Conservation (phyloP, 2,888 invertebrate genomes). For the Thysanoteuthis rhombus region DNA sequence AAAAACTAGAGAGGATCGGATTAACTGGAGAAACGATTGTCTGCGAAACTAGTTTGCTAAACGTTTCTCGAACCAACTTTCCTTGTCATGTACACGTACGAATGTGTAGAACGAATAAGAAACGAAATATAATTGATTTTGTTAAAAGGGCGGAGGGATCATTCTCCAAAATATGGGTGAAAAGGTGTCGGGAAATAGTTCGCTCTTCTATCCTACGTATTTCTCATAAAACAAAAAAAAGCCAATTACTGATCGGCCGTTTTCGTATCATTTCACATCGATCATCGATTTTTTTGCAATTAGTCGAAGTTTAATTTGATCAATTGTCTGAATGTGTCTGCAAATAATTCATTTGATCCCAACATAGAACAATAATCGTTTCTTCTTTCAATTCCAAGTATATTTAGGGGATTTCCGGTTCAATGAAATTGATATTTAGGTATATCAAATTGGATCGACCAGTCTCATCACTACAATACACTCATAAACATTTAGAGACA, state of each 20-base stretch:
- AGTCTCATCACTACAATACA: not conserved
- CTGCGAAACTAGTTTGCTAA: too few species aligned
- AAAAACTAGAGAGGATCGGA: too few species aligned
- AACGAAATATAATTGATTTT: too few species aligned
- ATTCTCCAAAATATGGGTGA: not conserved
- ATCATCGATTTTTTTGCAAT: not conserved
- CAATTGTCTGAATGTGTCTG: not conserved
- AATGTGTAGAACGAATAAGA: too few species aligned
- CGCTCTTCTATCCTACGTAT: not conserved
- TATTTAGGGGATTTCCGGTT: not conserved
- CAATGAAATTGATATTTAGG: not conserved
- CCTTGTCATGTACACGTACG: too few species aligned
- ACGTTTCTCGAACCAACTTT: too few species aligned
- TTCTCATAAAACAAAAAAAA: not conserved
- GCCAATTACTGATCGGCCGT: not conserved
- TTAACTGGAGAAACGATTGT: too few species aligned
- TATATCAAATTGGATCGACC: not conserved
- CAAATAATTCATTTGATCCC: not conserved
- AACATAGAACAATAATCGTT: not conserved
- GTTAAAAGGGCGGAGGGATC: too few species aligned
- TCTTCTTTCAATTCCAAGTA: not conserved
- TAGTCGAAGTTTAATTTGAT: not conserved
- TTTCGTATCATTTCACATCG: not conserved
- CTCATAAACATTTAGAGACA: too few species aligned
- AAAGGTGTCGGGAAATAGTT: not conserved